A percentile compares a stretch with the other conserved stretches of the same genome.
These are phyloP conservation scores for Ptychoptera contaminata DNA, from an alignment of 2,888 invertebrate genomes.

Conservation along the genomic window DNA sequence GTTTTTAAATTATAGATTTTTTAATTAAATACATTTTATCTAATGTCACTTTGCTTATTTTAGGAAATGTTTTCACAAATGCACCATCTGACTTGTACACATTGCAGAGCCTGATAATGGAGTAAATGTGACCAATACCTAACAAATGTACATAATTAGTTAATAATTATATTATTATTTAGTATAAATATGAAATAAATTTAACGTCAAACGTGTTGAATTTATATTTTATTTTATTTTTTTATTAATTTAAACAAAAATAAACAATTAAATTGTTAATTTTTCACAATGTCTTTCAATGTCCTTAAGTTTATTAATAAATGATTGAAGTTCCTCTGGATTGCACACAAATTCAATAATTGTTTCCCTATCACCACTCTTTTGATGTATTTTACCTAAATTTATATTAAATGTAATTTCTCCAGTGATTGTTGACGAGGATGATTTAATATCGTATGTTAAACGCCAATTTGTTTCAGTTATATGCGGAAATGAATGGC, in stretches of 20 bases:
- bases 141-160: not conserved
- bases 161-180: not conserved
- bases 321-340: conserved; percentile 28
- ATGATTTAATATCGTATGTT: conserved; percentile 26
- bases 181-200: conserved; percentile 2
- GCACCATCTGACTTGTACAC: conserved; percentile 36
- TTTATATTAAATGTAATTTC: conserved; percentile 25
- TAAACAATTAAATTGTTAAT: not conserved
- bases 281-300: conserved; percentile 27
- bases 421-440: conserved; percentile 22
- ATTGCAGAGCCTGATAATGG: conserved; percentile 24
- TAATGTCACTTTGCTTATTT: too few species aligned
- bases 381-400: conserved; percentile 23
- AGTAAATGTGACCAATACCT: conserved; percentile 8
- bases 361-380: conserved; percentile 22
- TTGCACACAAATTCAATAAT: conserved; percentile 28
- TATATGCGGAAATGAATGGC: conserved; percentile 24
- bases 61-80: conserved; percentile 41
- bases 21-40: too few species aligned
- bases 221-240: conserved; percentile 1
- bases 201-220: not conserved
- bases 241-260: conserved; percentile 1
- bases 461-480: conserved; percentile 29
- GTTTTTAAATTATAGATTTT: too few species aligned
- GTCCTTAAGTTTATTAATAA: conserved; percentile 27